Percentiles rank a stretch among this genome's conserved stretches.
phyloP scores from a whole-genome alignment of 2,797 vertebrate species.

The Falco rusticolus region DNA sequence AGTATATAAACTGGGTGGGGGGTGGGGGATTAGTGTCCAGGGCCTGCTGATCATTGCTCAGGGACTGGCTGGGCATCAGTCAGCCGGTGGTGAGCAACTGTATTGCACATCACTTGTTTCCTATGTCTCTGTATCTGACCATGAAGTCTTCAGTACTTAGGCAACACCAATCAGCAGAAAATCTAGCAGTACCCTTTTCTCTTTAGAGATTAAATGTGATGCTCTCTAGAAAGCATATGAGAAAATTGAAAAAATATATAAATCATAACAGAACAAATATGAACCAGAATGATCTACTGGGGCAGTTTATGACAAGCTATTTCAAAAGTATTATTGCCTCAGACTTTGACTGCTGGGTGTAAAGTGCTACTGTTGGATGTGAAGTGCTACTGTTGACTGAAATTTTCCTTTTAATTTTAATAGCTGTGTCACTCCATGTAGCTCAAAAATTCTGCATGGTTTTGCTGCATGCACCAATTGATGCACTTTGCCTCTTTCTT shows the following conservation, averaged over 20 bases:
- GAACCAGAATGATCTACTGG: not conserved
- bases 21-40: too few relatives aligned
- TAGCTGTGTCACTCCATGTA: not conserved
- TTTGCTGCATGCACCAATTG: not conserved
- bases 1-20: too few relatives aligned
- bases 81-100: too few relatives aligned
- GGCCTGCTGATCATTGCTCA: too few relatives aligned
- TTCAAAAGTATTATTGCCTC: not conserved
- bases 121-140: not conserved
- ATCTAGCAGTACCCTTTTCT: not conserved
- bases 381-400: not conserved
- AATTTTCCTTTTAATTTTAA: not conserved
- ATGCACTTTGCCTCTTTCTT: not conserved
- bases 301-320: not conserved
- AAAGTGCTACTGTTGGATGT: not conserved
- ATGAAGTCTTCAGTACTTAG: not conserved
- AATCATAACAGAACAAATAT: not conserved
- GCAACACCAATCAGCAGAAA: not conserved
- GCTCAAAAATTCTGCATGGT: not conserved
- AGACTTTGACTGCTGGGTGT: not conserved
- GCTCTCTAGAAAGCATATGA: not conserved
- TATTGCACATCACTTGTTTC: too few relatives aligned
- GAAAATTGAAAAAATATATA: not conserved
- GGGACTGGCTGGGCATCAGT: too few relatives aligned
- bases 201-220: rapidly evolving